Percentiles rank a stretch among this genome's conserved stretches.
Conservation (phyloP, 2,888 invertebrate genomes). For the Dione vanillae region DNA sequence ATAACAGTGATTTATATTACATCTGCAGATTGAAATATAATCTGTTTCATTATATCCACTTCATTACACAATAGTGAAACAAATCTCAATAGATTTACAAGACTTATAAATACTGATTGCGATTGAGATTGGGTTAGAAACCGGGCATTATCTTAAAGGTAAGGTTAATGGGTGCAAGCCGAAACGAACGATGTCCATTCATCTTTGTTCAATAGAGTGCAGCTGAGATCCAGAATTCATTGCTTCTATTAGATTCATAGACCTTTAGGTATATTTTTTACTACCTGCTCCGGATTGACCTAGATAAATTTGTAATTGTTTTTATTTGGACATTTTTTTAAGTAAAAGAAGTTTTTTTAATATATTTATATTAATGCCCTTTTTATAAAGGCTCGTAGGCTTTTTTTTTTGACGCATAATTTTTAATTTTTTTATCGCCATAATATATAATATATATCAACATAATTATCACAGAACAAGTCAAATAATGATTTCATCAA, state of each 20-base stretch:
- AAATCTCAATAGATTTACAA: conserved; percentile 29
- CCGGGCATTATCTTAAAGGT: conserved; percentile 35
- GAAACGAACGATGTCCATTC: conserved; percentile 26
- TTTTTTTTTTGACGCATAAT: too few species aligned
- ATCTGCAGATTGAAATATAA: too few species aligned
- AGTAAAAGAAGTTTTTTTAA: too few species aligned
- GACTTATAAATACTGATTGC: conserved; percentile 31
- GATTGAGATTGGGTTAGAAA: conserved; percentile 29
- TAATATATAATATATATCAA: too few species aligned
- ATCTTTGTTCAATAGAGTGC: conserved; percentile 29
- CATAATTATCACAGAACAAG: not conserved
- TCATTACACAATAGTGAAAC: conserved; percentile 8
- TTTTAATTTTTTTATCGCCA: not conserved
- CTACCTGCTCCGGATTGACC: not conserved
- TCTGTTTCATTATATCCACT: too few species aligned
- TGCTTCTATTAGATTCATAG: conserved; percentile 18
- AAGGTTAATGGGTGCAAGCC: conserved; percentile 34
- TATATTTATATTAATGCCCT: too few species aligned
- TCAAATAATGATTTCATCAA: not conserved
- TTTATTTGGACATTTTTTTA: too few species aligned
- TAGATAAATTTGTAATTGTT: too few species aligned
- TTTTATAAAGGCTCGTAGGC: too few species aligned
- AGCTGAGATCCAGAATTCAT: conserved; percentile 29
- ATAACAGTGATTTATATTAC: too few species aligned
- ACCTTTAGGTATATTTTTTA: conserved; percentile 4